A percentile compares a stretch with the other conserved stretches of the same genome.
These are phyloP conservation scores for Mastacembelus armatus DNA, from an alignment of 2,797 vertebrate species.

Conservation along the genomic window DNA sequence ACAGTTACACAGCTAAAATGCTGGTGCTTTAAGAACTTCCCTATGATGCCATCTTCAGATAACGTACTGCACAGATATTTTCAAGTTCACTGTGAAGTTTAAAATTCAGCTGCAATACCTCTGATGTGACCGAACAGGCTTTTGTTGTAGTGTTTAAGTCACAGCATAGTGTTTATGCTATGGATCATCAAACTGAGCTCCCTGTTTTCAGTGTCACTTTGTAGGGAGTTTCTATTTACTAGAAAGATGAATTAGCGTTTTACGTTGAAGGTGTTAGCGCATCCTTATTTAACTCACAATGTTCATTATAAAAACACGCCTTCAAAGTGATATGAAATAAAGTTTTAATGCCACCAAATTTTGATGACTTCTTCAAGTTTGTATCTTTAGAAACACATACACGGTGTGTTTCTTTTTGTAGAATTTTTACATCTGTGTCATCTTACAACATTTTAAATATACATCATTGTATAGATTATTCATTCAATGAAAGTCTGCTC, in stretches of 20 bases:
- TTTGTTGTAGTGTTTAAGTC: background rate
- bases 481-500: no score
- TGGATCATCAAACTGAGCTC: no score
- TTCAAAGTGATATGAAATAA: background rate
- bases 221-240: background rate
- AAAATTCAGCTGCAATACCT: background rate
- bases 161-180: no score
- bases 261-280: no score
- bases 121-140: background rate
- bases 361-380: no score
- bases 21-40: background rate
- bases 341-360: no score
- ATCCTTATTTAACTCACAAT: no score
- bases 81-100: background rate
- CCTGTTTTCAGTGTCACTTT: background rate
- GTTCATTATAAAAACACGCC: background rate
- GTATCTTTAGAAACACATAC: no score
- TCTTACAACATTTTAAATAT: no score
- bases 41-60: background rate
- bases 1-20: background rate
- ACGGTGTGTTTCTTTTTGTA: no score
- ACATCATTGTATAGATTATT: no score
- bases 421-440: no score
- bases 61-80: background rate
- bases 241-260: background rate